phyloP scores from a whole-genome alignment of 2,113 vertebrate genomes.

The Rhinichthys klamathensis region DNA sequence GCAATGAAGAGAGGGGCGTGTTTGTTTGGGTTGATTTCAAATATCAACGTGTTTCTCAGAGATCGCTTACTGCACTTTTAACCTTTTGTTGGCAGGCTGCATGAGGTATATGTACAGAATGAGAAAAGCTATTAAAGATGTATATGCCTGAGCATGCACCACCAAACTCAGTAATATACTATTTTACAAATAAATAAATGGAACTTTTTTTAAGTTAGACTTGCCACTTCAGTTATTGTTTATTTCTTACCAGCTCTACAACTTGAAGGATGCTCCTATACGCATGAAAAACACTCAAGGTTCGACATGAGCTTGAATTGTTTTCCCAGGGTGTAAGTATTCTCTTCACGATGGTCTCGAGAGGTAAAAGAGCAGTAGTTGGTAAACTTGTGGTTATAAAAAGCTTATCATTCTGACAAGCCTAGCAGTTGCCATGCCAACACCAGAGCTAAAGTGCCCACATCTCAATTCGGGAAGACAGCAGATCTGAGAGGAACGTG shows the following conservation, averaged over 20 bases:
- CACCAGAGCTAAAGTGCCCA: slow-evolving; percentile 7
- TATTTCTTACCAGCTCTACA: slow-evolving; percentile 14
- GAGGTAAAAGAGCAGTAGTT: slow-evolving; percentile 14
- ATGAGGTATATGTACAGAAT: too few relatives aligned
- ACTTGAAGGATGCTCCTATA: neutral
- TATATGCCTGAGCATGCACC: too few relatives aligned
- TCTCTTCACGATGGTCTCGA: neutral
- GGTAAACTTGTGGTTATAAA: slow-evolving; percentile 39
- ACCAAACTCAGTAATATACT: too few relatives aligned
- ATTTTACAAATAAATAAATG: neutral
- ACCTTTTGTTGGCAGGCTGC: too few relatives aligned
- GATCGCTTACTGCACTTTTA: too few relatives aligned
- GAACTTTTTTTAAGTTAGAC: neutral
- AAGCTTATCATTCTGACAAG: slow-evolving; percentile 33
- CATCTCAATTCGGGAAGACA: slow-evolving; percentile 11
- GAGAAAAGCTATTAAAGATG: too few relatives aligned
- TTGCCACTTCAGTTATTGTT: neutral
- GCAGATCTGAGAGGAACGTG: slow-evolving; percentile 6
- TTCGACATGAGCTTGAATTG: neutral
- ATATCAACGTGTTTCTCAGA: too few relatives aligned
- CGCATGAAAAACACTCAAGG: slow-evolving; percentile 17
- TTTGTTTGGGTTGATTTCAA: too few relatives aligned
- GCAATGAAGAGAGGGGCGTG: too few relatives aligned
- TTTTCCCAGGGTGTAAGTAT: neutral
- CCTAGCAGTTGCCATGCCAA: slow-evolving; percentile 46